Percentiles rank a stretch among this genome's conserved stretches.
Evolutionary conservation across 2,888 invertebrate species (phyloP).

Genomic region (Macrosiphum euphorbiae): DNA sequence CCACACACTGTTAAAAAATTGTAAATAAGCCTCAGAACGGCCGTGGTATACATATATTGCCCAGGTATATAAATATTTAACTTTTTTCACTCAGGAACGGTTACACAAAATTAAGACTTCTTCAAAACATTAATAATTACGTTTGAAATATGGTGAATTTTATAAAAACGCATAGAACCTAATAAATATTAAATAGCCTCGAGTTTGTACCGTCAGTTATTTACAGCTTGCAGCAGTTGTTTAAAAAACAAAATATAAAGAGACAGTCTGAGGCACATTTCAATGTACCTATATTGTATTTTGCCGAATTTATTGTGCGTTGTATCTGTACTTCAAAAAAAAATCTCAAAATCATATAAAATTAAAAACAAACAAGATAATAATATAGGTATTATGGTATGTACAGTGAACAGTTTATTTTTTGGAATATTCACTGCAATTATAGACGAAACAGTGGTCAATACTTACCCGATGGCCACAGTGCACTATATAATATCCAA

Average conservation of each 20-base stretch:
- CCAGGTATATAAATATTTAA: too few relatives aligned
- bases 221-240: background rate
- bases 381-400: too few relatives aligned
- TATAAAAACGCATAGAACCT: background rate
- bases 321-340: too few relatives aligned
- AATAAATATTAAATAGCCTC: background rate
- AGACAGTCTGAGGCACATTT: too few relatives aligned
- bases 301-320: too few relatives aligned
- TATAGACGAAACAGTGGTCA: background rate
- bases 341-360: too few relatives aligned
- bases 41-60: too few relatives aligned
- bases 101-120: background rate
- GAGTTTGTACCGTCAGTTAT: background rate
- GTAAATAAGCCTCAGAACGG: too few relatives aligned
- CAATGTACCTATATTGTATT: too few relatives aligned
- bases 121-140: background rate
- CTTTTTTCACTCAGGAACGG: background rate
- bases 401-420: background rate
- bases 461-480: background rate
- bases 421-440: background rate
- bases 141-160: background rate
- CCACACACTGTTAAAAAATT: background rate
- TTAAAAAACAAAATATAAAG: background rate
- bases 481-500: too few relatives aligned
- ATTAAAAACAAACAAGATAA: too few relatives aligned